phyloP scores from a whole-genome alignment of 2,888 invertebrate species.

The Nemoura dubitans region DNA sequence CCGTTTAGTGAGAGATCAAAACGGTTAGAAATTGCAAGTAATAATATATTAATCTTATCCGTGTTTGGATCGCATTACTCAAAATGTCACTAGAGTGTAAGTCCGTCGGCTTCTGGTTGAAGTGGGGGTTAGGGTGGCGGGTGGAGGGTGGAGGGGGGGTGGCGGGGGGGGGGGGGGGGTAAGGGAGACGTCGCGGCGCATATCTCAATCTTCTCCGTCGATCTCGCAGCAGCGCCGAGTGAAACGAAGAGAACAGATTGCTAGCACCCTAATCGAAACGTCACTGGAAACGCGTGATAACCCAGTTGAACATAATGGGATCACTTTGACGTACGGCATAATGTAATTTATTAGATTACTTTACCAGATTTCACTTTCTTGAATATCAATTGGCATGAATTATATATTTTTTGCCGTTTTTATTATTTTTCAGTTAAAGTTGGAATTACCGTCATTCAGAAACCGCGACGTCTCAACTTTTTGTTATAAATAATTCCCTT shows the following conservation, averaged over 20 bases:
- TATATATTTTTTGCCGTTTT: not conserved
- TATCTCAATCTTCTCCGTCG: conserved; percentile 26
- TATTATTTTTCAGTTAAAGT: not conserved
- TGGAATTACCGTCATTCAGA: not conserved
- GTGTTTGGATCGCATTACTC: conserved; percentile 36
- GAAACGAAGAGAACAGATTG: conserved; percentile 31
- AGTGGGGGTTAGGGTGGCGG: not conserved
- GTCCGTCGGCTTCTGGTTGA: conserved; percentile 19
- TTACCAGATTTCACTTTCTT: conserved; percentile 25
- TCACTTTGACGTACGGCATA: conserved; percentile 21
- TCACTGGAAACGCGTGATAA: conserved; percentile 22
- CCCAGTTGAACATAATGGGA: conserved; percentile 27
- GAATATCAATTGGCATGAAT: conserved; percentile 10
- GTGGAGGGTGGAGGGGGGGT: too few relatives aligned
- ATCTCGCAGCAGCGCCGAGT: conserved; percentile 20
- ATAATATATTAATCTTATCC: conserved; percentile 36
- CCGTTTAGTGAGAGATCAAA: not conserved
- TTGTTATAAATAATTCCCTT: not conserved
- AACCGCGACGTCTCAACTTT: not conserved
- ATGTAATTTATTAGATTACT: conserved; percentile 26
- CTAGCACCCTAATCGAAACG: conserved; percentile 29
- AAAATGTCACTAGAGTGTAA: conserved; percentile 34
- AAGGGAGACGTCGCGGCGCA: conserved; percentile 7
- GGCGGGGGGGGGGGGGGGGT: not conserved
- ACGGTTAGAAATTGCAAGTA: conserved; percentile 10